Conservation (phyloP, 2,797 vertebrate genomes). For the Chiroxiphia lanceolata region DNA sequence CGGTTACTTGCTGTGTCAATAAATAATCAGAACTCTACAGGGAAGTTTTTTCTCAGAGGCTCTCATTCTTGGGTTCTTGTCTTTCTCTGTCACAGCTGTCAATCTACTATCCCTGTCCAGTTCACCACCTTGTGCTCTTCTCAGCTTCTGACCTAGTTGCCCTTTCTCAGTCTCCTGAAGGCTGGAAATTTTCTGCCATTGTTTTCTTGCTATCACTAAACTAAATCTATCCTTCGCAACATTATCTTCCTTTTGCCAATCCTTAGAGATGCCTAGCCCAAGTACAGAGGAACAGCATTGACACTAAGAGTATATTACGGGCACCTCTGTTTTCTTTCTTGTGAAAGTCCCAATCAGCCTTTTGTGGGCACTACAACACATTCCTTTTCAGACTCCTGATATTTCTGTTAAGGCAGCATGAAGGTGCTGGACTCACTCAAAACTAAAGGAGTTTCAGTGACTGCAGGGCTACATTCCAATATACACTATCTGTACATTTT, state of each 20-base stretch:
- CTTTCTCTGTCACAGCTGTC: neutral
- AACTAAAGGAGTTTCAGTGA: neutral
- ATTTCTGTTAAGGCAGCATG: neutral
- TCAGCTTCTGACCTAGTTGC: neutral
- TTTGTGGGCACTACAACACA: neutral
- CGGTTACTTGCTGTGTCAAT: neutral
- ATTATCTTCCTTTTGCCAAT: neutral
- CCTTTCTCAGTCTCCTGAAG: neutral
- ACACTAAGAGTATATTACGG: neutral
- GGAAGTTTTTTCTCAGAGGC: neutral
- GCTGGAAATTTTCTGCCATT: neutral
- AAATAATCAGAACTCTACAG: neutral
- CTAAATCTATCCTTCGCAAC: neutral
- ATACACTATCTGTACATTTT: neutral
- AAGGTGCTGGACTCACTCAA: neutral
- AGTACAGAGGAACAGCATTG: neutral
- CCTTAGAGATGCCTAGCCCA: neutral
- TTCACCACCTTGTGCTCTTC: neutral
- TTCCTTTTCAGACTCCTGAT: neutral
- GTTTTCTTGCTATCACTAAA: neutral
- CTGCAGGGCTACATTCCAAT: neutral
- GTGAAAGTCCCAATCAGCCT: neutral
- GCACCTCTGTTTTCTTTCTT: neutral
- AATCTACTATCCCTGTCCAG: neutral
- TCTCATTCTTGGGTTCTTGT: neutral